Evolutionary conservation across 2,797 vertebrate genomes (phyloP).

Genomic region (Agapornis canus): DNA sequence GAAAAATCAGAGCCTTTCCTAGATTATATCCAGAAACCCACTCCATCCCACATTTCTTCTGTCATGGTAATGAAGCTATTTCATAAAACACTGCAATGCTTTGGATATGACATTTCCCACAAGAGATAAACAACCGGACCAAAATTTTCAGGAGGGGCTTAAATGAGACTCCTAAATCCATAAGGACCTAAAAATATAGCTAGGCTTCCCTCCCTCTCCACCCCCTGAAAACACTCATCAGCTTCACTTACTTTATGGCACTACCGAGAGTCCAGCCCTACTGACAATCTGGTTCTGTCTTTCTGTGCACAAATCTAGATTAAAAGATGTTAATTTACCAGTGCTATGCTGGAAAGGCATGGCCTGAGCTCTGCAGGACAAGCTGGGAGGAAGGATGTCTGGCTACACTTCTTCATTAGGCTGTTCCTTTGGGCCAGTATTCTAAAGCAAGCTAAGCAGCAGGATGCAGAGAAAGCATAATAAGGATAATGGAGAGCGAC

Average conservation of each 20-base stretch:
- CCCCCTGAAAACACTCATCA: background rate
- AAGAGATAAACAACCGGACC: background rate
- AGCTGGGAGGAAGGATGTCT: background rate
- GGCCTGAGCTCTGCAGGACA: background rate
- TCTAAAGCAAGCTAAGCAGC: background rate
- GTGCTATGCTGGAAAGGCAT: background rate
- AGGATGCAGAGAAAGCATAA: background rate
- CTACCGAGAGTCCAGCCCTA: background rate
- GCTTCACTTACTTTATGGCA: background rate
- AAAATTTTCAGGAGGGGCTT: background rate
- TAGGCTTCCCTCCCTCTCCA: background rate
- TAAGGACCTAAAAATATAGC: background rate
- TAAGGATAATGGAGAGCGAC: background rate
- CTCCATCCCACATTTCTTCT: background rate
- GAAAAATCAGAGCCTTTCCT: background rate
- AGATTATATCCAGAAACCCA: background rate
- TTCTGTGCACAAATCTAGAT: background rate
- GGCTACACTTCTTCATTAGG: background rate
- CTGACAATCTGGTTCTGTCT: background rate
- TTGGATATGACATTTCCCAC: background rate
- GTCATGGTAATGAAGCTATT: background rate
- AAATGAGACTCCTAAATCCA: background rate
- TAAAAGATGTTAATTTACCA: background rate
- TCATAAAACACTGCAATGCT: background rate
- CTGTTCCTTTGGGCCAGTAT: background rate